Evolutionary conservation across 2,888 invertebrate genomes (phyloP).

Genomic region (Beris chalybata): DNA sequence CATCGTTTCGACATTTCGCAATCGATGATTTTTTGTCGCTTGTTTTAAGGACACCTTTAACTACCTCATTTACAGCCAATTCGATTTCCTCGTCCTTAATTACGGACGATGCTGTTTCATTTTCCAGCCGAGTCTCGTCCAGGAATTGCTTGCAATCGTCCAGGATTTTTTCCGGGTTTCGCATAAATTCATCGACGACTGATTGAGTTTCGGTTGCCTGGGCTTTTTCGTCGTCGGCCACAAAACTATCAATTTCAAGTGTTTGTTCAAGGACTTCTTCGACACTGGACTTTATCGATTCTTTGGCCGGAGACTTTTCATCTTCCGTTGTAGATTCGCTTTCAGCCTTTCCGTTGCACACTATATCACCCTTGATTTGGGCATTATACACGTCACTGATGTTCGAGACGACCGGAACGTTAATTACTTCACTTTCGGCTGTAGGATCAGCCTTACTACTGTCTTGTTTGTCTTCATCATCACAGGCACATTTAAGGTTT

Average conservation of each 20-base stretch:
- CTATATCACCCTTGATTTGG: conserved; percentile 52
- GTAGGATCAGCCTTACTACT: conserved; percentile 19
- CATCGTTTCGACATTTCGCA: conserved; percentile 7
- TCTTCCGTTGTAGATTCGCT: conserved; percentile 36
- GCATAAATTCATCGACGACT: conserved; percentile 59
- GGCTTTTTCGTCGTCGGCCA: conserved; percentile 51
- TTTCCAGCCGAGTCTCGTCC: conserved; percentile 43
- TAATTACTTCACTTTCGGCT: conserved; percentile 37
- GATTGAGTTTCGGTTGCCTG: conserved; percentile 56
- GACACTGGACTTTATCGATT: conserved; percentile 46
- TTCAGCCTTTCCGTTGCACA: conserved; percentile 46
- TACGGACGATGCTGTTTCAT: conserved; percentile 53
- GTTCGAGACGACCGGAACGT: conserved; percentile 46
- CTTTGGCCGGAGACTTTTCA: conserved; percentile 34
- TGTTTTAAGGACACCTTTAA: conserved; percentile 57
- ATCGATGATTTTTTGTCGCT: conserved; percentile 51
- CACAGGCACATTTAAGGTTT: conserved; percentile 44
- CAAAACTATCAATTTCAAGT: conserved; percentile 48
- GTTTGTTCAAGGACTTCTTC: conserved; percentile 40
- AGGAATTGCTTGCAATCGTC: conserved; percentile 55
- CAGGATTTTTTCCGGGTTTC: conserved; percentile 59
- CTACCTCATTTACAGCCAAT: conserved; percentile 59
- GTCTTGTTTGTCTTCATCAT: conserved; percentile 38
- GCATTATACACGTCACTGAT: conserved; percentile 57
- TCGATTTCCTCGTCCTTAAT: conserved; percentile 61